Evolutionary conservation across 1,140 invertebrate genomes (phyloP).

Genomic region (Hypsibius dujardini): DNA sequence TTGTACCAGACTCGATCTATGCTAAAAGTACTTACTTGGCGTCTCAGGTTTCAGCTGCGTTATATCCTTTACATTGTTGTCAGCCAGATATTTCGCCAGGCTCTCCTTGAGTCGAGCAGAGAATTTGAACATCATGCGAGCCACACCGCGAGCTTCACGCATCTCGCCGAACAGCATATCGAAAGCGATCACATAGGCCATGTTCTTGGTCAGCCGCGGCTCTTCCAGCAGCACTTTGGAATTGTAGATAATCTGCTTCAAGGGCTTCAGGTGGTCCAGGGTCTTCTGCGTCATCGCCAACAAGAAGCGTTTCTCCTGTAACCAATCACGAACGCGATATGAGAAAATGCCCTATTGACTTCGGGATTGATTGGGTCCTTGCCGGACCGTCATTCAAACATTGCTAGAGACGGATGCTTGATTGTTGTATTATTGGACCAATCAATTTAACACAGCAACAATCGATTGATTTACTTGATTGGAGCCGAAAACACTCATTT

Average conservation of each 20-base stretch:
- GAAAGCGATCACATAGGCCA: not conserved
- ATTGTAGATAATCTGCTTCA: not conserved
- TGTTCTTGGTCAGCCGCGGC: not conserved
- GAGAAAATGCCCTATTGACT: too few relatives aligned
- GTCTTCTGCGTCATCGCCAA: conserved; percentile 11
- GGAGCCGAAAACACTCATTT: too few relatives aligned
- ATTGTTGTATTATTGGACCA: too few relatives aligned
- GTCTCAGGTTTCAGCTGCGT: not conserved
- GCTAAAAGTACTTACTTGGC: not conserved
- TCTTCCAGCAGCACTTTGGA: not conserved
- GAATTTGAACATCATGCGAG: not conserved
- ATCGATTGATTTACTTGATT: too few relatives aligned
- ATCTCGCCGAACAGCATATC: conserved; percentile 2
- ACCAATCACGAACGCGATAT: not conserved
- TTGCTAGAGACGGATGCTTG: too few relatives aligned
- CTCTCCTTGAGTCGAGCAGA: not conserved
- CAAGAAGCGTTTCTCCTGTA: conserved; percentile 4
- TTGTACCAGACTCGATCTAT: too few relatives aligned
- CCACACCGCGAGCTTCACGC: not conserved
- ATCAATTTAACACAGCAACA: too few relatives aligned
- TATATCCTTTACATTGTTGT: not conserved
- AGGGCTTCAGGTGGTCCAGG: not conserved
- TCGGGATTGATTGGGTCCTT: too few relatives aligned
- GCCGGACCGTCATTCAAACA: too few relatives aligned
- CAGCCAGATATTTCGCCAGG: not conserved